Evolutionary conservation across 2,797 vertebrate genomes (phyloP), one percentile per base, ranked within the genome.

Genomic region (Erethizon dorsatum): DNA sequence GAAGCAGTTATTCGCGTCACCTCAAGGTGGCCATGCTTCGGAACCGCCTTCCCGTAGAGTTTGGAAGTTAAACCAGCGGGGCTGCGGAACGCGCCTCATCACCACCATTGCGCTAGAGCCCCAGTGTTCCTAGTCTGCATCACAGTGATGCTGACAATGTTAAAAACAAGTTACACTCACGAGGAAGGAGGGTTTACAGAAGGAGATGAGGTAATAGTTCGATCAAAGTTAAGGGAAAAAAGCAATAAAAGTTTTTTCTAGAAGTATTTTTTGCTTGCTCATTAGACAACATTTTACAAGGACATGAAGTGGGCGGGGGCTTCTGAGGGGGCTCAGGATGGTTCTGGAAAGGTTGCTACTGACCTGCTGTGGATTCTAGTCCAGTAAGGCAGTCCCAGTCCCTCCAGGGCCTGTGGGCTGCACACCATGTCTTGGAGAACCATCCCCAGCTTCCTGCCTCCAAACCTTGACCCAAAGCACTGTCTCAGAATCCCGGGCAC

Each of bases 21-120:
- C 7, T 33, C 31, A 6, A 1, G 0, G 26, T 0, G 15, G 59
- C 57, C 47, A 11, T 3, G 20, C 5, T 31, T 52, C 31, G 31
- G 18, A 56, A 61, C 33, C 26, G 24, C 9, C 8, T 47, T 22
- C 3, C 1, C 69, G 22, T 24, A 15, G n/a, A 78, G n/a, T 9
- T n/a, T 26, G 7, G 85, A 82, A 65, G 22, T 4, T 31, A 90
- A 50, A 52, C 17, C 6, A 37, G 26, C 4, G 22, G n/a, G 54
- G 45, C n/a, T 1, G 6, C 0, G 7, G 67, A 52, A 31, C 45
- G 2, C 2, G 4, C 20, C 65, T 26, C 12, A 4, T 18, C 15
- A 10, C 41, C 20, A 24, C 20, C 2, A 3, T 3, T 4, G 4
- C 2, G 0, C n/a, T 4, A 6, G 17, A 52, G 67, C 33, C 50